A percentile compares a stretch with the other conserved stretches of the same genome.
These are phyloP conservation scores for Tauraco erythrolophus DNA, from an alignment of 2,113 vertebrate genomes.

Conservation along the genomic window DNA sequence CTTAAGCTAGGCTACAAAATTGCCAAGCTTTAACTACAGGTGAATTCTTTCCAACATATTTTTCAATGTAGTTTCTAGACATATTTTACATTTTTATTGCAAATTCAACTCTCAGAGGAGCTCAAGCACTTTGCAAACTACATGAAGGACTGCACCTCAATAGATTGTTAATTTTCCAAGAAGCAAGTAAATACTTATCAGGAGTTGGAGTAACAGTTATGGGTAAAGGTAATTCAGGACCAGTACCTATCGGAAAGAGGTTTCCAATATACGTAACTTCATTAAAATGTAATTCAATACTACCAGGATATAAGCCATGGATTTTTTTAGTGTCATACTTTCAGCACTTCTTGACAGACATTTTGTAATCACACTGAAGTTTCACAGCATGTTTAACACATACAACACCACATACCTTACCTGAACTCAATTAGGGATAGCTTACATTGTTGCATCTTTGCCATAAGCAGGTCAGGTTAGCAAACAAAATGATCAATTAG, in stretches of 20 bases:
- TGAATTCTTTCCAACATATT: not conserved
- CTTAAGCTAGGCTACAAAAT: not conserved
- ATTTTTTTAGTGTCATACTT: not conserved
- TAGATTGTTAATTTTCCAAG: not conserved
- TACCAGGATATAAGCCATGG: not conserved
- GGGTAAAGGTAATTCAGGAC: not conserved
- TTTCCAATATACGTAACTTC: not conserved
- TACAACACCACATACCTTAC: not conserved
- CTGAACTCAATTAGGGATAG: not conserved
- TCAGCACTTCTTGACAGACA: not conserved
- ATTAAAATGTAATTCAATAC: not conserved
- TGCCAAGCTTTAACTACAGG: not conserved
- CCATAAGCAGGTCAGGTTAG: not conserved
- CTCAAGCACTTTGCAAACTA: not conserved
- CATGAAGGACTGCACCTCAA: not conserved
- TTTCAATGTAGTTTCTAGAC: not conserved
- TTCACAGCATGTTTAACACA: not conserved
- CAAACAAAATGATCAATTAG: not conserved
- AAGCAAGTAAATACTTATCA: not conserved
- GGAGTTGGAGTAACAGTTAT: not conserved
- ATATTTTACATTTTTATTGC: not conserved
- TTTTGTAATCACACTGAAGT: not conserved
- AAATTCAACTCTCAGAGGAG: not conserved
- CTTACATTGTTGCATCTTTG: not conserved
- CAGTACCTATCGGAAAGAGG: not conserved